Evolutionary conservation across 1,140 invertebrate genomes (phyloP), one percentile per base, ranked within the genome.

Genomic region (Drosophila sucinea): DNA sequence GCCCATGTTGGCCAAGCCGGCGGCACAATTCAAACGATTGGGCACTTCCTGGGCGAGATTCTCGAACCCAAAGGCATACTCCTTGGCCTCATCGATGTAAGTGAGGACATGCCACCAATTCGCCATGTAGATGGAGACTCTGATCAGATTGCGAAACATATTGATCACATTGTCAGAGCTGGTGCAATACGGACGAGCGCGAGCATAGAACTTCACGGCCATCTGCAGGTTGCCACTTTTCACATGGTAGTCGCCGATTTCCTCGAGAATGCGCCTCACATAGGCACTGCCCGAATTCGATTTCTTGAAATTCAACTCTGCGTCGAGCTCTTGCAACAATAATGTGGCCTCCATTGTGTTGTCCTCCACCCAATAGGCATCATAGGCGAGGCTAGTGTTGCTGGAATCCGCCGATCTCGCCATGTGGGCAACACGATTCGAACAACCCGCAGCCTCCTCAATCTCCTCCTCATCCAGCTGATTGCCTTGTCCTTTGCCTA

Each of bases 61-160:
- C 2, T 66, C 66, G 17, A 69, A 86, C 0, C 83, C 83, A 7
- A 38, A 23, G 0, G 83, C 72, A 17, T 86, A 86, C 33, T 86
- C 72, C 6, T 83, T 86, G 65, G 79, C 83, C 64, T 86, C 83
- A 5, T 86, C 83, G 6, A 87, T 79, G 40, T 87, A 86, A 67
- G 79, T 79, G 40, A 86, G 73, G 6, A 86, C 83, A 5, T 87
- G 75, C 83, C 83, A 86, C 83, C 83, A 86, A 23, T 86, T 86
- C 38, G 64, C 40, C 83, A 86, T 87, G 23, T 87, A 83, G 7
- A 86, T 86, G 56, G 83, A 87, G 0, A 86, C 79, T 5, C 67
- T 55, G 1, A 86, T 87, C 8, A 86, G 64, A 27, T 86, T 79
- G 29, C 69, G 70, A 11, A 83, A 83, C 79, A 87, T 71, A n/a